These are phyloP conservation scores for Zaprionus lachaisei DNA, from an alignment of 1,140 invertebrate genomes.

Conservation along the genomic window DNA sequence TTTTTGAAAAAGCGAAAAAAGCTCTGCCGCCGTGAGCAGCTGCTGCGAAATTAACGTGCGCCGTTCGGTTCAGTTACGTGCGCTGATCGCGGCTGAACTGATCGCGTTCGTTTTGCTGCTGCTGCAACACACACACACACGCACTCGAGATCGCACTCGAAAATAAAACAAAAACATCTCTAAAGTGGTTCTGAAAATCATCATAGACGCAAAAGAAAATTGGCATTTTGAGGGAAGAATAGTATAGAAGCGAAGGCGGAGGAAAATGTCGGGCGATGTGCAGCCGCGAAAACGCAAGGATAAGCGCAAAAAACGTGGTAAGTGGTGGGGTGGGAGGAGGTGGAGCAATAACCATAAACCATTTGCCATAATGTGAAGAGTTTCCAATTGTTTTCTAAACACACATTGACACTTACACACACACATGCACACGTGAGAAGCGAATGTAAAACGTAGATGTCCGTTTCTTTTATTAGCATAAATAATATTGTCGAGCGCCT, in stretches of 20 bases:
- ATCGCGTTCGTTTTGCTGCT: constrained; percentile 28
- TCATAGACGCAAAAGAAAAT: constrained; percentile 30
- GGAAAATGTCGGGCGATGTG: constrained; percentile 88
- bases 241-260: constrained; percentile 23
- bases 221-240: constrained; percentile 32
- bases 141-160: background rate
- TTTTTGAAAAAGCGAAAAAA: constrained; percentile 33
- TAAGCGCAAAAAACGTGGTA: constrained; percentile 90
- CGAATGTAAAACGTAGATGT: constrained; percentile 44
- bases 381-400: constrained; percentile 16
- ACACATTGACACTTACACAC: constrained; percentile 1
- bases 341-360: background rate
- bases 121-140: background rate
- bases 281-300: constrained; percentile 90
- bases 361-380: background rate
- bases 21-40: constrained; percentile 10
- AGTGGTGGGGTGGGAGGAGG: constrained; percentile 14
- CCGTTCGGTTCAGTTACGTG: constrained; percentile 43
- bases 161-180: constrained; percentile 23
- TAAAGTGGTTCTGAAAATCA: constrained; percentile 27
- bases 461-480: constrained; percentile 78
- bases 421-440: background rate
- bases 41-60: background rate
- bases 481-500: constrained; percentile 81
- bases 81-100: constrained; percentile 28